Evolutionary conservation across 1,140 invertebrate genomes (phyloP), one percentile per base, ranked within the genome.

Genomic region (Steinernema feltiae): DNA sequence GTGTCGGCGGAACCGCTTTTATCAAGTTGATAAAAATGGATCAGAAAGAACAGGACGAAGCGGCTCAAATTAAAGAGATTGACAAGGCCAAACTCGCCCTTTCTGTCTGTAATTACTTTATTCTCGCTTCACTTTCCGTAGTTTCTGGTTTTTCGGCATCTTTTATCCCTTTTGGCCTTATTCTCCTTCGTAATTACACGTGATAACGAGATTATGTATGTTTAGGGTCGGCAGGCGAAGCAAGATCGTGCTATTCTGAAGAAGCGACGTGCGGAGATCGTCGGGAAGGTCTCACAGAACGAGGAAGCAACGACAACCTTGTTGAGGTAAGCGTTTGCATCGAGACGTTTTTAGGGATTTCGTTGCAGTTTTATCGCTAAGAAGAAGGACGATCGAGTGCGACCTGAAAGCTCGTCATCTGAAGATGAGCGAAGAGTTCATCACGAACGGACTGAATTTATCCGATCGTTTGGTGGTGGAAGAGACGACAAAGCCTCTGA

Each of bases 221-320:
- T 85, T 83, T 77, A 84, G 83, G 83, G 83, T 32, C 71, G 78
- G 27, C 79, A 86, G 35, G 83, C 81, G n/a, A 86, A 84, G 73
- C 73, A 75, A 24, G 84, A 85, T 30, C 76, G 83, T 70, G 74
- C 76, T 15, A 29, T 76, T 18, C 78, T 84, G 3, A 85, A 85
- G 70, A 48, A 77, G 48, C 75, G 76, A 71, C 53, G 83, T 17
- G 79, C 80, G 46, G 53, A 75, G 53, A 83, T 85, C 32, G 41
- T 85, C 24, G 79, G 78, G 17, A 83, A 83, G 35, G 70, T 80
- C 30, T 78, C 72, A 30, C 69, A 53, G 27, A 35, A 82, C 69
- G 83, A 85, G 69, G 84, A 84, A 12, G 83, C 84, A n/a, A 83
- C 82, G 30, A 82, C 78, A 2, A 78, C 82, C 53, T 72, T 85